Base-by-base conservation (phyloP, 2,888 invertebrate genomes). In the Lasioglossum oenotherae region DNA sequence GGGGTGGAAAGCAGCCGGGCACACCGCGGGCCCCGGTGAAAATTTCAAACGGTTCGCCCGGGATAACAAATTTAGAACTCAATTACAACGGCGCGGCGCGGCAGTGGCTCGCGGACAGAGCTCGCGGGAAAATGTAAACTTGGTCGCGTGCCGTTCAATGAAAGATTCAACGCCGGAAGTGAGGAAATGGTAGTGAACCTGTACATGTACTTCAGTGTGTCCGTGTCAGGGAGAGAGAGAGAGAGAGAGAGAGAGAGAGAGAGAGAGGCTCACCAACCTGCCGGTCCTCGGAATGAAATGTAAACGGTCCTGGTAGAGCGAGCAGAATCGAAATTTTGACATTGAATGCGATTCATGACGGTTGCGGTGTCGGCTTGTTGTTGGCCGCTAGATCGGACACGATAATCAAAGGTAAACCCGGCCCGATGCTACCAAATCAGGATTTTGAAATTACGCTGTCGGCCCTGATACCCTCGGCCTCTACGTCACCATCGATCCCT, bases 381-480 rank as follows among this genome's bases (percentile, higher is more conserved):
- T 71, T 77, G 60, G 38, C 72, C 64, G 80, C 73, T 41, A 76
- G 74, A 83, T 80, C 75, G 75, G 16, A 73, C 76, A 44, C 80
- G 76, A 80, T 83, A 76, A 83, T 83, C 80, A 83, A 83, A 80
- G 80, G 80, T 79, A 82, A 82, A 82, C 76, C 74, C 14, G 57
- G 6, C 4, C 64, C 64, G 74, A 38, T 60, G 41, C 46, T 79
- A 76, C 44, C 74, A 73, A 80, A 80, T 80, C 67, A 60, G 73
- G 77, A 84, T 80, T 77, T 80, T 81, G 77, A 80, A 80, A 80
- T 83, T 67, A 75, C 64, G 73, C 38, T 53, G 67, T 46, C 38
- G 71, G 19, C n/a, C 23, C 46, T 46, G 82, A 72, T 74, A 81
- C 71, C 31, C 46, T 46, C 31, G 16, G 46, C 23, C 1, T 53